These are phyloP conservation scores for Diogma glabrata DNA, from an alignment of 2,888 invertebrate species.

Conservation along the genomic window DNA sequence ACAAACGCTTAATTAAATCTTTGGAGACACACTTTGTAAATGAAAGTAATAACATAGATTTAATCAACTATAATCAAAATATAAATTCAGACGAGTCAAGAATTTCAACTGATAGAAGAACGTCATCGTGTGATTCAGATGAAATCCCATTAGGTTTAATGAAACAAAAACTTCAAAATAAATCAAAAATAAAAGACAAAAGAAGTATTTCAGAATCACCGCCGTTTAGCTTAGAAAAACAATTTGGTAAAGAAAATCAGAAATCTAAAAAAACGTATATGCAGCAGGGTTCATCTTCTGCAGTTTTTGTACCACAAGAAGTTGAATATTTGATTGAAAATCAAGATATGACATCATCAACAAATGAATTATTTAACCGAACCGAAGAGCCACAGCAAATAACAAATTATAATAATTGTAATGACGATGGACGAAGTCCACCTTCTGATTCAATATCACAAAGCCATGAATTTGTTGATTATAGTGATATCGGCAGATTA, in stretches of 20 bases:
- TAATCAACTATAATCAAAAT: too few relatives aligned
- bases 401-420: not conserved
- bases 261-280: not conserved
- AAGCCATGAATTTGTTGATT: slow-evolving; percentile 2
- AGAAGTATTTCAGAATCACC: not conserved
- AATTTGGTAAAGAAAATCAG: not conserved
- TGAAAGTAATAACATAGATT: too few relatives aligned
- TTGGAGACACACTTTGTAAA: too few relatives aligned
- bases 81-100: too few relatives aligned
- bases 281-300: not conserved
- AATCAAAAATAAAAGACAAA: slow-evolving; percentile 1
- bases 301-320: slow-evolving; percentile 2
- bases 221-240: slow-evolving; percentile 4
- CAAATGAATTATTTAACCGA: too few relatives aligned
- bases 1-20: too few relatives aligned
- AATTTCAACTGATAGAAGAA: too few relatives aligned
- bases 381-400: too few relatives aligned
- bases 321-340: slow-evolving; percentile 1
- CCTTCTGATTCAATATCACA: slow-evolving; percentile 5
- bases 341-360: not conserved
- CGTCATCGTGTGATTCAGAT: slow-evolving; percentile 3
- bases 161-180: not conserved
- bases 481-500: too few relatives aligned
- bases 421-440: not conserved
- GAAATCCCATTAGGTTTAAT: not conserved